These are phyloP conservation scores for Falco biarmicus DNA, from an alignment of 2,797 vertebrate species.

Conservation along the genomic window DNA sequence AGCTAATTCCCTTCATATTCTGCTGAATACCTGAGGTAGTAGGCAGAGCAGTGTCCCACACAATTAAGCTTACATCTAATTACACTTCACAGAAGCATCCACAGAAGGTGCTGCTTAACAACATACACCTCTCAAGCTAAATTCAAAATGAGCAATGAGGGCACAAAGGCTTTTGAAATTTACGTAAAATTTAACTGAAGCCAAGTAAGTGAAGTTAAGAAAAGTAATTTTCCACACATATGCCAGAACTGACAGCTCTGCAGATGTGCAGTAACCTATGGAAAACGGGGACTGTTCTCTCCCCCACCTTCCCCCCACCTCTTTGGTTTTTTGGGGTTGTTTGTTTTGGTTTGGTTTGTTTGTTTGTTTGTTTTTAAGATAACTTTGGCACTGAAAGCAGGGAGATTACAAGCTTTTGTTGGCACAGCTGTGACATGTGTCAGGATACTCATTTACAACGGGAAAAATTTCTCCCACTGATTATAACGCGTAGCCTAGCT, in stretches of 20 bases:
- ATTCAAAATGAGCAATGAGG: neutral
- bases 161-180: neutral
- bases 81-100: neutral
- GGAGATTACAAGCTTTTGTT: neutral
- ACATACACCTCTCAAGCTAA: neutral
- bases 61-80: no score
- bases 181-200: neutral
- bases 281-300: neutral
- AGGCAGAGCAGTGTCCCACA: neutral
- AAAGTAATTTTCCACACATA: neutral
- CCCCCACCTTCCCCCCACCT: fast-evolving
- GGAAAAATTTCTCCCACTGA: neutral
- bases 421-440: neutral
- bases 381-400: neutral
- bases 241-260: neutral
- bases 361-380: neutral
- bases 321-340: no score
- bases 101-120: neutral
- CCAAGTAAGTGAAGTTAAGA: neutral
- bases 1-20: neutral
- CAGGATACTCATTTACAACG: neutral
- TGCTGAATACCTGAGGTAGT: neutral
- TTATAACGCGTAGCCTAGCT: fast-evolving
- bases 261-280: neutral
- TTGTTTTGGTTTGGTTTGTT: no score